phyloP scores from a whole-genome alignment of 2,888 invertebrate genomes.

The Xanthia icteritia region DNA sequence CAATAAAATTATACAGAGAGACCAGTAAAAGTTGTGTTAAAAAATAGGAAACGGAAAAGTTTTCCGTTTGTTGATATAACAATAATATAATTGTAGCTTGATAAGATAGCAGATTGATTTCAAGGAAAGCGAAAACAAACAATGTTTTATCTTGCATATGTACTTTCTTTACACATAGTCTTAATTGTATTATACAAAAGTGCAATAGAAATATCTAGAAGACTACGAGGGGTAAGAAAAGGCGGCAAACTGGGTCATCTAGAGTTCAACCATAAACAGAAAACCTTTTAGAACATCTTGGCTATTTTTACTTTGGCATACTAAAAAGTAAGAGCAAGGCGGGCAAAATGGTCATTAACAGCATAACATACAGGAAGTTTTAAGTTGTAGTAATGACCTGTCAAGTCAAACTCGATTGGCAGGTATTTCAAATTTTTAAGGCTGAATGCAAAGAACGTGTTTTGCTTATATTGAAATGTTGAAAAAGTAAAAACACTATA shows the following conservation, averaged over 20 bases:
- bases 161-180: conserved; percentile 26
- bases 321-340: neutral
- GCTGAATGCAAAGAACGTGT: conserved; percentile 2
- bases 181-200: neutral
- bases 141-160: conserved; percentile 42
- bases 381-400: neutral
- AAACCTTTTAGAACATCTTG: conserved; percentile 5
- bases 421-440: neutral
- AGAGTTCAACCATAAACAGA: conserved; percentile 4
- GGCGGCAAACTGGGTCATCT: conserved; percentile 4
- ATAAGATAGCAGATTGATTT: conserved; percentile 55
- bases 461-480: neutral
- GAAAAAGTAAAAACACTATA: conserved; percentile 8
- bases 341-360: neutral
- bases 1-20: neutral
- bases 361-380: too few relatives aligned
- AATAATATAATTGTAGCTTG: conserved; percentile 35
- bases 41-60: conserved; percentile 19
- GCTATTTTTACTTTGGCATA: conserved; percentile 4
- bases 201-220: conserved; percentile 12
- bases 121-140: conserved; percentile 53
- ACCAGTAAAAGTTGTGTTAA: neutral
- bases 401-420: conserved; percentile 11
- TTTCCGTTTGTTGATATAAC: neutral
- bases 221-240: conserved; percentile 11